A percentile compares a stretch with the other conserved stretches of the same genome.
These are phyloP conservation scores for Gymnoscopelus braueri DNA, from an alignment of 2,797 vertebrate species.

Conservation along the genomic window DNA sequence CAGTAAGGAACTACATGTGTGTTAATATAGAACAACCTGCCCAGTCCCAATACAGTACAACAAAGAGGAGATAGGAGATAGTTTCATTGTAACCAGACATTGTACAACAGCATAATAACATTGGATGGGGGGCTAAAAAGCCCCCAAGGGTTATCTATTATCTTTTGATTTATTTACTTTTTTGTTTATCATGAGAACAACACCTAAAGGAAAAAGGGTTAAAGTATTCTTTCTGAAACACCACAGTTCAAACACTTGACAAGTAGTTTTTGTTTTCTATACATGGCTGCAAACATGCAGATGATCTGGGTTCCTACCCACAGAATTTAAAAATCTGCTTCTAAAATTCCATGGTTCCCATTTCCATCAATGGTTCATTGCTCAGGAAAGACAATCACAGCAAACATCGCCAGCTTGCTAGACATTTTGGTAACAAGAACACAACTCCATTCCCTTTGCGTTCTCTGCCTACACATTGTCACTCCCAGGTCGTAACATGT, in stretches of 20 bases:
- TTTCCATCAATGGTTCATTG: conserved; percentile 61
- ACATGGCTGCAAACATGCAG: conserved; percentile 78
- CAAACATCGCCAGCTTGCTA: conserved; percentile 68
- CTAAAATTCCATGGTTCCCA: conserved; percentile 33
- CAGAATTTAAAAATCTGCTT: conserved; percentile 39
- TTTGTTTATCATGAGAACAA: conserved; percentile 64
- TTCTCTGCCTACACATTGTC: conserved; percentile 12
- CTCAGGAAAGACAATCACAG: conserved; percentile 72
- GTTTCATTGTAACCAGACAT: conserved; percentile 74
- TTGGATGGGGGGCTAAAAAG: conserved; percentile 64
- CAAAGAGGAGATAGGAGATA: conserved; percentile 55
- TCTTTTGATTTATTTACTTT: conserved; percentile 60
- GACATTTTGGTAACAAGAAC: conserved; percentile 72
- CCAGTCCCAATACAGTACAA: conserved; percentile 71
- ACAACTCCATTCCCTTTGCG: conserved; percentile 39
- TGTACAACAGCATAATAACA: conserved; percentile 77
- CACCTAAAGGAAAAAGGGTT: conserved; percentile 71
- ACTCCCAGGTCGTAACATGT: no score
- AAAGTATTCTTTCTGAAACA: conserved; percentile 80
- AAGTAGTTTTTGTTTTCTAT: conserved; percentile 79
- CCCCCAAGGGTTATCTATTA: conserved; percentile 62
- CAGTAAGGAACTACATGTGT: conserved; percentile 40
- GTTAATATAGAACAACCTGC: conserved; percentile 59
- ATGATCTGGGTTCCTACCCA: conserved; percentile 56
- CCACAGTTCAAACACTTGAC: conserved; percentile 83